These are phyloP conservation scores for Callionymus lyra DNA, from an alignment of 2,113 vertebrate genomes.

Conservation along the genomic window DNA sequence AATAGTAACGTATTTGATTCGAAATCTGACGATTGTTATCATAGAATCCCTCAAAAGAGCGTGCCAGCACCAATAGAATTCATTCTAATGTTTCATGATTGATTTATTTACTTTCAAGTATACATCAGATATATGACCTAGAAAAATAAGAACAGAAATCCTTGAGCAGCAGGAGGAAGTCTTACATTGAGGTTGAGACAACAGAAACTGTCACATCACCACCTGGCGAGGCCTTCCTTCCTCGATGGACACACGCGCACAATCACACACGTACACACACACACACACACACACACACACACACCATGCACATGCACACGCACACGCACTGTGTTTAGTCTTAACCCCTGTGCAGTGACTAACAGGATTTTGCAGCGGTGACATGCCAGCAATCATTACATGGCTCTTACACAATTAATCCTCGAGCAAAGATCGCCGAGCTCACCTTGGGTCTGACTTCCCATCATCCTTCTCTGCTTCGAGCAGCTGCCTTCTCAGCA, in stretches of 20 bases:
- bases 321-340: slow-evolving; percentile 12
- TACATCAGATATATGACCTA: no score
- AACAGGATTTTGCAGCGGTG: slow-evolving; percentile 61
- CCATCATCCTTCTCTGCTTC: slow-evolving; percentile 47
- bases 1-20: no score
- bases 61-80: no score
- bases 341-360: slow-evolving; percentile 41
- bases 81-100: no score
- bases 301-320: slow-evolving; percentile 1
- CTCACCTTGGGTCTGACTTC: slow-evolving; percentile 60
- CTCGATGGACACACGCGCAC: slow-evolving; percentile 8
- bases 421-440: slow-evolving; percentile 43
- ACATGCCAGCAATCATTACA: slow-evolving; percentile 63
- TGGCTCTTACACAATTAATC: slow-evolving; percentile 69
- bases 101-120: no score
- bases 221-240: slow-evolving; percentile 40
- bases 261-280: slow-evolving; percentile 1
- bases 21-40: no score
- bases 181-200: slow-evolving; percentile 19
- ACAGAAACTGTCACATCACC: slow-evolving; percentile 29
- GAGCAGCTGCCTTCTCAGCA: slow-evolving; percentile 40
- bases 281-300: slow-evolving; percentile 2
- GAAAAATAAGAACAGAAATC: no score
- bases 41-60: no score
- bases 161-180: slow-evolving; percentile 12